These are phyloP conservation scores for Venustaconcha ellipsiformis DNA, from an alignment of 1,140 invertebrate genomes.

Conservation along the genomic window DNA sequence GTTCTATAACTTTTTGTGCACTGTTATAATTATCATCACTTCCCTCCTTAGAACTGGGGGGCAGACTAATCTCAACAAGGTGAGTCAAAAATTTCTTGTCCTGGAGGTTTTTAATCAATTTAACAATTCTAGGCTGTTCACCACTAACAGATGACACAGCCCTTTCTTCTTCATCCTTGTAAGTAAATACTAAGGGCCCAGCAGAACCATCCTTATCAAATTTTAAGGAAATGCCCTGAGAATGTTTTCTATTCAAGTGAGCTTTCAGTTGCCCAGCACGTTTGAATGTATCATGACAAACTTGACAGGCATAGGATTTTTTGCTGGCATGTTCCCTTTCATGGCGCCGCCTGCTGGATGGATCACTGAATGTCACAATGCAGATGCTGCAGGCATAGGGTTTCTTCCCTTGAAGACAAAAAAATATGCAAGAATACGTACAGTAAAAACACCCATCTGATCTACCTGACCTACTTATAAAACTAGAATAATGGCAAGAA, in stretches of 20 bases:
- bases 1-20: too few species aligned
- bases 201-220: constrained; percentile 12
- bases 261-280: constrained; percentile 48
- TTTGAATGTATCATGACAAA: constrained; percentile 60
- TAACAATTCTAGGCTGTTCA: constrained; percentile 36
- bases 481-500: too few species aligned
- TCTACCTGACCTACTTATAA: too few species aligned
- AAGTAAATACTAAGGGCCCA: constrained; percentile 4
- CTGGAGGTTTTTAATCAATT: constrained; percentile 40
- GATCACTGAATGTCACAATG: constrained; percentile 71
- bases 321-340: constrained; percentile 69
- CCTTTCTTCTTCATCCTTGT: constrained; percentile 14
- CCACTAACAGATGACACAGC: constrained; percentile 5
- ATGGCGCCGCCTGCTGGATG: constrained; percentile 61
- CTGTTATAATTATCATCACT: too few species aligned
- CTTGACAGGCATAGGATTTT: constrained; percentile 61
- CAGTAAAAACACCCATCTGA: too few species aligned
- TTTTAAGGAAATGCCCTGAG: constrained; percentile 7
- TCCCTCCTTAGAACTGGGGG: too few species aligned
- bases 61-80: too few species aligned
- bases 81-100: neutral
- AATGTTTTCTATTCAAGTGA: constrained; percentile 48
- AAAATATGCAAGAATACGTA: too few species aligned
- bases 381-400: constrained; percentile 97
- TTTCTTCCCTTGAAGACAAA: constrained; percentile 79